Base-by-base conservation (phyloP, 2,888 invertebrate genomes). In the Mesorhabditis sp. region DNA sequence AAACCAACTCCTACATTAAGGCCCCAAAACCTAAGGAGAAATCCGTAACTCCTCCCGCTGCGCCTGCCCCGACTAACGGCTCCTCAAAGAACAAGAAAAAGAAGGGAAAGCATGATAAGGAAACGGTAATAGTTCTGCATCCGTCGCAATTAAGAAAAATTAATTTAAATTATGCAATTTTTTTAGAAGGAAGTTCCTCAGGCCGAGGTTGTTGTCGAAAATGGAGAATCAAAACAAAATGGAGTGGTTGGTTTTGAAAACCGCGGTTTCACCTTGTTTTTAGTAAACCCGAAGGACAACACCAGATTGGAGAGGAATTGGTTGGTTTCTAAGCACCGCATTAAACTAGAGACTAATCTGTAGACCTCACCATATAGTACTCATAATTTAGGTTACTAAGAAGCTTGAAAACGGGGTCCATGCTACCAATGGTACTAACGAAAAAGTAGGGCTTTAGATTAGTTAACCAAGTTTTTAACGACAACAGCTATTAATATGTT, bases 21-120 rank as follows among this genome's bases (percentile, higher is more conserved):
- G 28, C 28, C 28, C 28, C 28, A 28, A 28, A 28, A 28, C 28
- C 28, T 28, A 28, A 28, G n/a, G n/a, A 10, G 10, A 50, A 50
- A 50, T 10, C 58, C 58, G 58, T 13, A 50, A 10, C 58, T 50
- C 7, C n/a, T 2, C 10, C 58, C 2, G n/a, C 58, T 50, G 28
- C 28, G 28, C 58, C 58, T 50, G 7, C 58, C n/a, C 58, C 58
- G 10, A 50, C 58, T 50, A 50, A 50, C 58, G 58, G 58, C 7
- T 50, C 58, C 7, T 65, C 43, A 66, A 70, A 71, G 63, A 70
- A 68, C 15, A 70, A 72, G 50, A 72, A 72, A 62, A 72, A 72
- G 68, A 72, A 72, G 68, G 70, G 70, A 67, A 45, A 68, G n/a
- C 70, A 58, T 58, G 68, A 65, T 28, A 68, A 62, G 10, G 65